Conservation (phyloP, 2,888 invertebrate species). For the Notodonta ziczac region DNA sequence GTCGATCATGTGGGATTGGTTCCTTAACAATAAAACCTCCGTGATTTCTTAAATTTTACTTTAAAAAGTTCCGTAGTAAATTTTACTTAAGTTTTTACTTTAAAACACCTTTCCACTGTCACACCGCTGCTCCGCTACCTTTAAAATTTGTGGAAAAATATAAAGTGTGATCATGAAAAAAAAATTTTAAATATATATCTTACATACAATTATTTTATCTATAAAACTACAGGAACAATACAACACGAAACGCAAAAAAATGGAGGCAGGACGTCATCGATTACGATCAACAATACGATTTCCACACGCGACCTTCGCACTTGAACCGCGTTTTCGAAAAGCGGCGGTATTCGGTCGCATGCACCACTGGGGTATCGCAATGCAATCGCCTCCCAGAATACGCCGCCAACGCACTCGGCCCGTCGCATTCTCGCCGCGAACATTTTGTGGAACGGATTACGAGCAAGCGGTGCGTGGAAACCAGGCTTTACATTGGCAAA, state of each 20-base stretch:
- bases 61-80: no score
- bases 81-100: no score
- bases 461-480: slow-evolving; percentile 75
- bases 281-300: slow-evolving; percentile 15
- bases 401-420: slow-evolving; percentile 43
- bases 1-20: no score
- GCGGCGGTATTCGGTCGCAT: slow-evolving; percentile 3
- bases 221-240: slow-evolving; percentile 2
- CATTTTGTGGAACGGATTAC: slow-evolving; percentile 71
- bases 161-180: no score
- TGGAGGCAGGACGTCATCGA: slow-evolving; percentile 7
- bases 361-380: slow-evolving; percentile 29
- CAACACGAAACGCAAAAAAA: background rate
- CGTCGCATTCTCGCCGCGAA: slow-evolving; percentile 43
- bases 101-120: no score
- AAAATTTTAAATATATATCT: no score
- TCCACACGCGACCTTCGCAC: slow-evolving; percentile 36
- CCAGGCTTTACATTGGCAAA: slow-evolving; percentile 72
- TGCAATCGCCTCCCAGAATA: slow-evolving; percentile 51
- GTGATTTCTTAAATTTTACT: no score
- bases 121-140: no score
- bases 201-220: background rate
- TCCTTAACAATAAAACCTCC: no score
- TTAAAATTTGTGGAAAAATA: no score
- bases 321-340: slow-evolving; percentile 39